These are phyloP conservation scores for Cryptotis parvus DNA, from an alignment of 2,113 vertebrate species.

Conservation along the genomic window DNA sequence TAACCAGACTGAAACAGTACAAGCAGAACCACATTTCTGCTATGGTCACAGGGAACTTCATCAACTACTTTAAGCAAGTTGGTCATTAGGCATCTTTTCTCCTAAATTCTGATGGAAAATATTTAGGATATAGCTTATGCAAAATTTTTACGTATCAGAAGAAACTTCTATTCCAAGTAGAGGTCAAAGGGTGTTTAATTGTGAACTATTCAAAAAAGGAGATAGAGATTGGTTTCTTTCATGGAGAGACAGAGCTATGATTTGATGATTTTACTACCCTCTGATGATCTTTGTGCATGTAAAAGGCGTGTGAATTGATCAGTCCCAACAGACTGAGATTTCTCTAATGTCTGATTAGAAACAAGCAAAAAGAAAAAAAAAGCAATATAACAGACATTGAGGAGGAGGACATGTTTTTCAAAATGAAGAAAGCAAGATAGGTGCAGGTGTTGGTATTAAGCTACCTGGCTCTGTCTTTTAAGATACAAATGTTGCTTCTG, in stretches of 20 bases:
- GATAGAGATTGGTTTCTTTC: background rate
- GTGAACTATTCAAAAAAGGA: background rate
- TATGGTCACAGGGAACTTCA: background rate
- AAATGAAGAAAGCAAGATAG: background rate
- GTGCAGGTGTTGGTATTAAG: background rate
- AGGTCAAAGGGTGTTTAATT: background rate
- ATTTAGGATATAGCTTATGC: background rate
- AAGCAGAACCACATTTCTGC: background rate
- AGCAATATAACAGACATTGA: background rate
- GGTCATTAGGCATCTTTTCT: background rate
- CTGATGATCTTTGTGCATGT: background rate
- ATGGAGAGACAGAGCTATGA: background rate
- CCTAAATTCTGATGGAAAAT: background rate
- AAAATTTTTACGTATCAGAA: background rate
- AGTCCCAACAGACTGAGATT: background rate
- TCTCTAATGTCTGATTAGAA: background rate
- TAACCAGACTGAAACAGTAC: background rate
- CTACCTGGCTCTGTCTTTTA: background rate
- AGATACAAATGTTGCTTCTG: background rate
- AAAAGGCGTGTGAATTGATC: slow-evolving; percentile 27
- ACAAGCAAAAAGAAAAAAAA: slow-evolving; percentile 43
- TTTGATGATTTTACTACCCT: background rate
- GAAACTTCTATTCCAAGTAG: slow-evolving; percentile 24
- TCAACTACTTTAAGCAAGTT: background rate
- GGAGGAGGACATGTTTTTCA: slow-evolving; percentile 45